Conservation (phyloP, 2,888 invertebrate species). For the Cheilosia pagana region DNA sequence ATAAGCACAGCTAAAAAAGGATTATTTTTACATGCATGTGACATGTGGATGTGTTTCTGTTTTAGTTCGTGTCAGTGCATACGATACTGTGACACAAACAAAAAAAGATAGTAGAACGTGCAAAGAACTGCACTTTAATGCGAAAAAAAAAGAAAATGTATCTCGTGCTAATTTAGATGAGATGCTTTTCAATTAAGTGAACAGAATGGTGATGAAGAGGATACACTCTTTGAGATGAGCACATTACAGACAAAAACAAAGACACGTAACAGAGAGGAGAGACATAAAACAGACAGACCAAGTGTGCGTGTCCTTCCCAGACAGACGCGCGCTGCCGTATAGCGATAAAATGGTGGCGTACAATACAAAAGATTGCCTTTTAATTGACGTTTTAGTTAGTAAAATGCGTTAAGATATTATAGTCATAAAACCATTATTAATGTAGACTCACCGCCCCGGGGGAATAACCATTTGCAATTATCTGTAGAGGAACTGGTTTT, state of each 20-base stretch:
- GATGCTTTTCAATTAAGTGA: constrained; percentile 74
- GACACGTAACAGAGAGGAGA: neutral
- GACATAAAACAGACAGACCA: constrained; percentile 38
- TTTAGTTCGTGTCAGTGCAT: constrained; percentile 65
- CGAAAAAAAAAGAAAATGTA: constrained; percentile 15
- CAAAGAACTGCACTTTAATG: constrained; percentile 72
- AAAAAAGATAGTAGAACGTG: constrained; percentile 70
- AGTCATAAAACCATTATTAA: neutral
- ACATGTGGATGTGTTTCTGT: constrained; percentile 7
- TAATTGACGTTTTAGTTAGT: constrained; percentile 73
- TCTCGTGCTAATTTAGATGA: constrained; percentile 73
- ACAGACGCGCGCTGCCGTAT: constrained; percentile 33
- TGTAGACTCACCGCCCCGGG: neutral
- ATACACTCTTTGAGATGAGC: constrained; percentile 47
- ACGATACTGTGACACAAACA: constrained; percentile 23
- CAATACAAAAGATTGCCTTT: constrained; percentile 65
- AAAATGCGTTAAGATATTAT: constrained; percentile 58
- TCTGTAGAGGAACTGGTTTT: constrained; percentile 27
- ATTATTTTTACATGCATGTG: constrained; percentile 47
- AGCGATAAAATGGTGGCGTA: constrained; percentile 37
- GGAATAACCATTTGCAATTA: constrained; percentile 41
- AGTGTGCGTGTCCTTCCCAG: constrained; percentile 49
- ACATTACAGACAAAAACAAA: constrained; percentile 41
- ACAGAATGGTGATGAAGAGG: constrained; percentile 68
- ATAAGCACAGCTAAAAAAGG: constrained; percentile 37